A percentile compares a stretch with the other conserved stretches of the same genome.
These are phyloP conservation scores for Cephalotes varians DNA, from an alignment of 2,888 invertebrate genomes.

Conservation along the genomic window DNA sequence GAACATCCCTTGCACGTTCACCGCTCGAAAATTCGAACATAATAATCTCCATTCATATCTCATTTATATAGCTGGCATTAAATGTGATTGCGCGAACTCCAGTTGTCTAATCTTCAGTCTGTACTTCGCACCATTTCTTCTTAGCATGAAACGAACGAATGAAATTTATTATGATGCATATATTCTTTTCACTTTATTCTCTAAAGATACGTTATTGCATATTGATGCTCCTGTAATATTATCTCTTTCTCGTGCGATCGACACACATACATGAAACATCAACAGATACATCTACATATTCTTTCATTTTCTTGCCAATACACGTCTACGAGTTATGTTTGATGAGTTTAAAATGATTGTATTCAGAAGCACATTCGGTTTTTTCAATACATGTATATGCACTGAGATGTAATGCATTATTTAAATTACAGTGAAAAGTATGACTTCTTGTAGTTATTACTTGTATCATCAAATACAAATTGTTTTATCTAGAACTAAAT, in stretches of 20 bases:
- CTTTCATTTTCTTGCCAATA: background rate
- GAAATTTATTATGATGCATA: slow-evolving; percentile 20
- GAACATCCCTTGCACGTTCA: slow-evolving; percentile 6
- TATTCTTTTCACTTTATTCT: background rate
- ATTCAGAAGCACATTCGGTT: background rate
- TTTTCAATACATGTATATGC: background rate
- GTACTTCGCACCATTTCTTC: slow-evolving; percentile 16
- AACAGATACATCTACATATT: slow-evolving; percentile 2
- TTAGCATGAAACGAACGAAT: slow-evolving; percentile 32
- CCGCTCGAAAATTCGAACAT: background rate
- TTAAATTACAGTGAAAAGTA: slow-evolving; percentile 23
- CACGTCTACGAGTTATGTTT: background rate
- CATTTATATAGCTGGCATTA: background rate
- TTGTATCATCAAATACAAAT: background rate
- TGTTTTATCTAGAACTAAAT: slow-evolving; percentile 22
- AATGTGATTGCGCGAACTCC: slow-evolving; percentile 26
- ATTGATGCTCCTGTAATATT: slow-evolving; percentile 14
- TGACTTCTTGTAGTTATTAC: slow-evolving; percentile 8
- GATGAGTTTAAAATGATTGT: slow-evolving; percentile 8
- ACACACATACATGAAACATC: background rate
- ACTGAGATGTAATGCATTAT: slow-evolving; percentile 21
- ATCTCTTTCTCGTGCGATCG: background rate
- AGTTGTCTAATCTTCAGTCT: slow-evolving; percentile 15
- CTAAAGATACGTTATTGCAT: slow-evolving; percentile 23
- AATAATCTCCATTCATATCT: background rate